A percentile compares a stretch with the other conserved stretches of the same genome.
These are phyloP conservation scores for Calycopis cecrops DNA, from an alignment of 1,140 invertebrate genomes.

Conservation along the genomic window DNA sequence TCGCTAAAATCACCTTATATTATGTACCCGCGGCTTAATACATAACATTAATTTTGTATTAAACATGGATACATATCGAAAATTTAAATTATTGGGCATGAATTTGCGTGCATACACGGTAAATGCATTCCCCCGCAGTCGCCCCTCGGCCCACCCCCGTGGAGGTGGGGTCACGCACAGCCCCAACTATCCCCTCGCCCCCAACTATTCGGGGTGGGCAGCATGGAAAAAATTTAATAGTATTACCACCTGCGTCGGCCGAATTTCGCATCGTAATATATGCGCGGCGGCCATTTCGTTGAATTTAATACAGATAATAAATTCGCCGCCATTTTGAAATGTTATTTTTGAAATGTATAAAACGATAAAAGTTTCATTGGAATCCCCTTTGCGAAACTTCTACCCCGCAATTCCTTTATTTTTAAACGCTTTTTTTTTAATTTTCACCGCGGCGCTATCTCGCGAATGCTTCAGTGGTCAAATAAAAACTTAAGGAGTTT, in stretches of 20 bases:
- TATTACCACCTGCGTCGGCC: slow-evolving; percentile 60
- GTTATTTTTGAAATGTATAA: slow-evolving; percentile 11
- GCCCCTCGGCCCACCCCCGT: slow-evolving; percentile 16
- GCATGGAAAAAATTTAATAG: slow-evolving; percentile 63
- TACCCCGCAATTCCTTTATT: slow-evolving; percentile 36
- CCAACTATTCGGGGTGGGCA: slow-evolving; percentile 62
- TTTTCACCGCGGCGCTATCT: slow-evolving; percentile 70
- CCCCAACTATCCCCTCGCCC: slow-evolving; percentile 49
- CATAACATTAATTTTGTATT: slow-evolving; percentile 61
- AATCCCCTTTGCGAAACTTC: slow-evolving; percentile 33
- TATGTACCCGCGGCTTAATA: slow-evolving; percentile 30
- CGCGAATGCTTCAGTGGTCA: slow-evolving; percentile 73
- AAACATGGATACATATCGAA: slow-evolving; percentile 57
- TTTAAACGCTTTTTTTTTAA: slow-evolving; percentile 62
- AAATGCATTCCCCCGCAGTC: slow-evolving; percentile 39
- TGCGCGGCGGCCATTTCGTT: slow-evolving; percentile 59
- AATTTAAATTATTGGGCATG: slow-evolving; percentile 69
- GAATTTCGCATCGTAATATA: slow-evolving; percentile 48
- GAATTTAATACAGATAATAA: slow-evolving; percentile 25
- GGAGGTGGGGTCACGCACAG: slow-evolving; percentile 44
- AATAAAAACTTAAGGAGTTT: slow-evolving; percentile 72
- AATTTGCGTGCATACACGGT: slow-evolving; percentile 66
- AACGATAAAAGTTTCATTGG: slow-evolving; percentile 37
- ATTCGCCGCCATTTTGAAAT: slow-evolving; percentile 21
- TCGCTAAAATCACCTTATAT: slow-evolving; percentile 23